Evolutionary conservation across 2,797 vertebrate species (phyloP).

Genomic region (Enteromius paludinosus): DNA sequence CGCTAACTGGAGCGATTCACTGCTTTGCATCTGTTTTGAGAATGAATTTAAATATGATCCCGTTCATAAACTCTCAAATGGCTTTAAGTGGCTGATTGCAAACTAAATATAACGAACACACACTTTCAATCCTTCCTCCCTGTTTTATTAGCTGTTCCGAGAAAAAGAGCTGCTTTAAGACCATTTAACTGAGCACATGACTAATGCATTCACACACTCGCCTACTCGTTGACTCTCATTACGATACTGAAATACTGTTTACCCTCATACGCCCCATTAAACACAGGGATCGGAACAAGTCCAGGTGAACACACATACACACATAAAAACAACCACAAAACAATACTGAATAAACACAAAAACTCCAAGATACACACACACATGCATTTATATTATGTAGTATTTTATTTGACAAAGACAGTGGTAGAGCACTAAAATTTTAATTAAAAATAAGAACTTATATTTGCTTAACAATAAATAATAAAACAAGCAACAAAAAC

Average conservation of each 20-base stretch:
- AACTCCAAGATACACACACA: slow-evolving; percentile 6
- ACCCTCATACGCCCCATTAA: slow-evolving; percentile 43
- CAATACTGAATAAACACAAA: slow-evolving; percentile 27
- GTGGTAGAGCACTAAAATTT: background rate
- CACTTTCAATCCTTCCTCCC: slow-evolving; percentile 2
- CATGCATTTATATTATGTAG: background rate
- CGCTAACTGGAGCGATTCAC: background rate
- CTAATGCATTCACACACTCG: slow-evolving; percentile 49
- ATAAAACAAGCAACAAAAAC: background rate
- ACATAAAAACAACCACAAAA: slow-evolving; percentile 13
- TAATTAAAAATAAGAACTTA: background rate
- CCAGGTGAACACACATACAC: slow-evolving; percentile 28
- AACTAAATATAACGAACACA: slow-evolving; percentile 26
- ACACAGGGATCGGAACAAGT: slow-evolving; percentile 40
- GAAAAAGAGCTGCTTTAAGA: slow-evolving; percentile 44
- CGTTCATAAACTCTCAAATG: slow-evolving; percentile 36
- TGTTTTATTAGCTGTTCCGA: background rate
- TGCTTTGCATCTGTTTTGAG: background rate
- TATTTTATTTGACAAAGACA: background rate
- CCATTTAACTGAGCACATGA: slow-evolving; percentile 47
- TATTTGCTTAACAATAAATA: background rate
- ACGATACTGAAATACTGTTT: slow-evolving; percentile 41
- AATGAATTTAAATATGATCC: background rate
- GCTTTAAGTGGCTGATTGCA: slow-evolving; percentile 38
- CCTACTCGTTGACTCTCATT: slow-evolving; percentile 57